Base-by-base conservation (phyloP, 2,888 invertebrate species). In the Dolomedes plantarius region DNA sequence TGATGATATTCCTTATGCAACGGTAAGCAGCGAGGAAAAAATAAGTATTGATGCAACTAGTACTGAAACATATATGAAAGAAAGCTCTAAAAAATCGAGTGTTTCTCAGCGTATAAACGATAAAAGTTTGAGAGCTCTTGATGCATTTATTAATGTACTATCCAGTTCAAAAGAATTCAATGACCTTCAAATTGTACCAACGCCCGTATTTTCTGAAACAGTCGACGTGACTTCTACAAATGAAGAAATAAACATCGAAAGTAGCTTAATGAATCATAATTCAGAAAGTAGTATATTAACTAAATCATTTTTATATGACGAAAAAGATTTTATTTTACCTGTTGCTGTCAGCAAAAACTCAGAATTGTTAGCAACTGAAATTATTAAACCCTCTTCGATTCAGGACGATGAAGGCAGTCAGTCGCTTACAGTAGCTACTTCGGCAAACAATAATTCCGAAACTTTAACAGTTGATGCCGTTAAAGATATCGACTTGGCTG, bases 1-100 rank as follows among this genome's bases (percentile, higher is more conserved):
- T 16, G n/a, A 92, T 92, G 80, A 91, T 93, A 13, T 91, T 39
- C n/a, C n/a, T n/a, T n/a, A n/a, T n/a, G n/a, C n/a, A n/a, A 23
- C 68, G 13, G 28, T 29, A 16, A 1, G n/a, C 16, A 27, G 16
- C n/a, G 6, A 28, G 19, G 31, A 31, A 3, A 69, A 27, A 31
- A 23, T 36, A 7, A 28, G 0, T 23, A 62, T 62, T 5, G n/a
- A 28, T 6, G 27, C 27, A 11, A 2, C 6, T 9, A 31, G 13
- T 29, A 16, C 31, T 0, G 29, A 13, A 31, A n/a, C 3, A 13
- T 9, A 5, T n/a, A 16, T 16, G 1, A 29, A 13, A 16, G 50
- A 6, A 7, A 19, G 0, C 16, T 16, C 29, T 29, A 65, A 11
- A 16, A 28, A 23, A 2, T 11, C 6, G 27, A 27, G 16, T 11